Evolutionary conservation across 2,797 vertebrate species (phyloP).

Genomic region (Sebastiscus albofasciatus): DNA sequence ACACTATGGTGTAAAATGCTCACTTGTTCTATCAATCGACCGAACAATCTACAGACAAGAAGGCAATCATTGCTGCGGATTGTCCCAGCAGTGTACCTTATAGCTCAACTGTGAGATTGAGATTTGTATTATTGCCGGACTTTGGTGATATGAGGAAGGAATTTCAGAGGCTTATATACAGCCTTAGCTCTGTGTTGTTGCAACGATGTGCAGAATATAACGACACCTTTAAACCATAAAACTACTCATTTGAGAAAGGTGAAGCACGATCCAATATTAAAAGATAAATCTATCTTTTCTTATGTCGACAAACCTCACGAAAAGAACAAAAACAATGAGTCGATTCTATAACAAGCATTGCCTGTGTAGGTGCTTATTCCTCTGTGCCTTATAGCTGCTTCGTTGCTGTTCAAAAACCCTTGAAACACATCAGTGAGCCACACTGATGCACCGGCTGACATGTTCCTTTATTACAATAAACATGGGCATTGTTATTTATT

Average conservation of each 20-base stretch:
- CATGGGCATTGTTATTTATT: not conserved
- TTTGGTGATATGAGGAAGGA: not conserved
- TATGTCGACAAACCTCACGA: not conserved
- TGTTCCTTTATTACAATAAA: not conserved
- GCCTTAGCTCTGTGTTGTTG: not conserved
- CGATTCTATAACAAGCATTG: not conserved
- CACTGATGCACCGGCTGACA: not conserved
- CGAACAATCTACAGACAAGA: not conserved
- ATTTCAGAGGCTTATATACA: not conserved
- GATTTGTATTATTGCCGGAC: slow-evolving; percentile 3
- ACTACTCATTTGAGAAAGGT: not conserved
- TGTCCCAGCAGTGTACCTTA: slow-evolving; percentile 20
- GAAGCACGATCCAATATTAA: not conserved
- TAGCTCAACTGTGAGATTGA: slow-evolving; percentile 3
- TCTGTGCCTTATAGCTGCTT: not conserved
- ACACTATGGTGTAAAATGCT: slow-evolving; percentile 6
- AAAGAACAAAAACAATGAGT: not conserved
- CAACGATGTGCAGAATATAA: not conserved
- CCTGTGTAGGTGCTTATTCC: not conserved
- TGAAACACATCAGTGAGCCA: not conserved
- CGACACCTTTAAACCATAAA: not conserved
- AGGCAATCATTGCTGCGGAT: slow-evolving; percentile 8
- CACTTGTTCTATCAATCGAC: slow-evolving; percentile 8
- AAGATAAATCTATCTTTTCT: not conserved
- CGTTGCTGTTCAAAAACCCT: not conserved